Base-by-base conservation (phyloP, 2,797 vertebrate species). In the Miichthys miiuy region DNA sequence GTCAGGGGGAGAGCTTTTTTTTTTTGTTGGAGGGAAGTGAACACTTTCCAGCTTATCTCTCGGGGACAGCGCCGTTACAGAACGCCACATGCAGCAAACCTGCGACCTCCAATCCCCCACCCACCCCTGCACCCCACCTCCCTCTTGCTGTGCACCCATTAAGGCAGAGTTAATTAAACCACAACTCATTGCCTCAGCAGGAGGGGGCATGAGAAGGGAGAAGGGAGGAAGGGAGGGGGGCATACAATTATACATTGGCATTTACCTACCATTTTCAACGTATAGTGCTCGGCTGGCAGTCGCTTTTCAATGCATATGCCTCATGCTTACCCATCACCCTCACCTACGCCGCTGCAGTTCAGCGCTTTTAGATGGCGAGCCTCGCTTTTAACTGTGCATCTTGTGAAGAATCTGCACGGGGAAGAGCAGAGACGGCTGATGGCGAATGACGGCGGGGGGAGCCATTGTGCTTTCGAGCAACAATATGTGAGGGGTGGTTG, bases 131-230 rank as follows among this genome's bases (percentile, higher is more conserved):
- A 38, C 74, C 51, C 64, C 30, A 58, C 58, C 67, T 76, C 71
- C 48, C 27, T 76, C 90, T 88, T 83, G 85, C 90, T 91, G 91
- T 88, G 90, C 88, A 86, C 82, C 89, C 87, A 94, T 94, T 94
- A 94, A 92, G 86, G 88, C 83, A 84, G 88, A 93, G 90, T 94
- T 95, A 94, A 95, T 94, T 95, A 94, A 95, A 93, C 84, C 86
- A 88, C 91, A 93, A 89, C 90, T 92, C 91, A 91, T 90, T 91
- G 87, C 87, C 88, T 90, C 91, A 83, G 88, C 84, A 67, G 90
- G 91, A 86, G 79, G 77, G 75, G 73, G 82, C 42, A 41, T 56
- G 80, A 77, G 67, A 44, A 51, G 34, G 68, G 41, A 66, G 72
- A 55, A 10, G 47, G 63, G 62, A 23, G 60, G 67, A 48, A 38